Percentiles rank a stretch among this genome's conserved stretches.
These are phyloP conservation scores for Buathra laborator DNA, from an alignment of 2,888 invertebrate species.

Conservation along the genomic window DNA sequence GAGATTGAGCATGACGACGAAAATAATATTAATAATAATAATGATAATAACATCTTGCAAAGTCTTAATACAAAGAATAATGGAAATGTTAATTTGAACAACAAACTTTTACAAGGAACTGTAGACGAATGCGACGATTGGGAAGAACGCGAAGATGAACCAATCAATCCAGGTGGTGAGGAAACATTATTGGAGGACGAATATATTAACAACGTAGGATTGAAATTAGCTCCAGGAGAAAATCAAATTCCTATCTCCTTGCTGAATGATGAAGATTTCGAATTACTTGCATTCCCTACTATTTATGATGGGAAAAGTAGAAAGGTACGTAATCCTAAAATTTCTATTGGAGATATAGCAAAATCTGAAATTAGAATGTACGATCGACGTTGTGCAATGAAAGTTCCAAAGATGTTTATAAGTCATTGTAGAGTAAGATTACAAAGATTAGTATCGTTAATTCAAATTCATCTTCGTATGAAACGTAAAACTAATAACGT, in stretches of 20 bases:
- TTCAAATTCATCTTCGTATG: constrained; percentile 58
- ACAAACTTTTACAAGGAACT: background rate
- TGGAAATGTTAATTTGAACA: background rate
- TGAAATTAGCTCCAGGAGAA: constrained; percentile 63
- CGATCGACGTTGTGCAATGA: constrained; percentile 55
- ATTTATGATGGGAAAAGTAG: constrained; percentile 53
- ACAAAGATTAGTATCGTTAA: constrained; percentile 53
- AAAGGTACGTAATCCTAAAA: constrained; percentile 45
- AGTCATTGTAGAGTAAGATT: constrained; percentile 54
- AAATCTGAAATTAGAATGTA: constrained; percentile 67
- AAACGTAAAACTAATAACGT: constrained; percentile 55
- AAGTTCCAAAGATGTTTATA: constrained; percentile 46
- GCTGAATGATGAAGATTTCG: constrained; percentile 55
- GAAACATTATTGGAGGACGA: constrained; percentile 50
- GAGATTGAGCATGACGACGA: background rate
- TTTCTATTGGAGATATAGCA: constrained; percentile 51
- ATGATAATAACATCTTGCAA: too few relatives aligned
- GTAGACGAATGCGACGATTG: constrained; percentile 22
- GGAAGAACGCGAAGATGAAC: constrained; percentile 56
- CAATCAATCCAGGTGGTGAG: constrained; percentile 40
- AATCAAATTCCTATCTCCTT: constrained; percentile 54
- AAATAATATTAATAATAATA: background rate
- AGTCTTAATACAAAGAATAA: background rate
- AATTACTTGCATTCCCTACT: constrained; percentile 50
- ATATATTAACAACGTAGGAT: constrained; percentile 23